These are phyloP conservation scores for Nephrotoma guestfalica DNA, from an alignment of 2,888 invertebrate genomes.

Conservation along the genomic window DNA sequence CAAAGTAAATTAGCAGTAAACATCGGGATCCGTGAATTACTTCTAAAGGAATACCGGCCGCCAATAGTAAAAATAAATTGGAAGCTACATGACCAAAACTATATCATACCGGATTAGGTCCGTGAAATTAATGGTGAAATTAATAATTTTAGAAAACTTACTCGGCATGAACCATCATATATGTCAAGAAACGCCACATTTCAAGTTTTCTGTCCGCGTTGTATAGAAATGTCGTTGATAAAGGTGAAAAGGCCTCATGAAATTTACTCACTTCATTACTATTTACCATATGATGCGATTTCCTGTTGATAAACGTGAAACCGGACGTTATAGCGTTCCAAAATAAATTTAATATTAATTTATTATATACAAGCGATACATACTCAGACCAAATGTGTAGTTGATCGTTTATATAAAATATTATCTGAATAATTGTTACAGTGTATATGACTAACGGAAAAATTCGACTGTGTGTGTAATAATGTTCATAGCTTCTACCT, in stretches of 20 bases:
- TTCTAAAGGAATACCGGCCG: not conserved
- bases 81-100: not conserved
- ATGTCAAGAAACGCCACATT: not conserved
- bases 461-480: not conserved
- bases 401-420: not conserved
- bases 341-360: too few relatives aligned
- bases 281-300: too few relatives aligned
- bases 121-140: not conserved
- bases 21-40: not conserved
- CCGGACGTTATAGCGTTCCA: too few relatives aligned
- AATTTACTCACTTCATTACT: not conserved
- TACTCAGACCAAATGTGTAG: not conserved
- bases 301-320: too few relatives aligned
- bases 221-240: not conserved
- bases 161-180: not conserved
- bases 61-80: not conserved
- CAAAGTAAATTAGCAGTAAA: not conserved
- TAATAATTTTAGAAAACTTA: not conserved
- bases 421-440: not conserved
- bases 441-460: not conserved
- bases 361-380: not conserved
- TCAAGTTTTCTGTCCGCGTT: not conserved
- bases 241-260: not conserved
- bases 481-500: not conserved
- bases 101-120: not conserved